Evolutionary conservation across 2,113 vertebrate species (phyloP).

Genomic region (Onychostruthus taczanowskii): DNA sequence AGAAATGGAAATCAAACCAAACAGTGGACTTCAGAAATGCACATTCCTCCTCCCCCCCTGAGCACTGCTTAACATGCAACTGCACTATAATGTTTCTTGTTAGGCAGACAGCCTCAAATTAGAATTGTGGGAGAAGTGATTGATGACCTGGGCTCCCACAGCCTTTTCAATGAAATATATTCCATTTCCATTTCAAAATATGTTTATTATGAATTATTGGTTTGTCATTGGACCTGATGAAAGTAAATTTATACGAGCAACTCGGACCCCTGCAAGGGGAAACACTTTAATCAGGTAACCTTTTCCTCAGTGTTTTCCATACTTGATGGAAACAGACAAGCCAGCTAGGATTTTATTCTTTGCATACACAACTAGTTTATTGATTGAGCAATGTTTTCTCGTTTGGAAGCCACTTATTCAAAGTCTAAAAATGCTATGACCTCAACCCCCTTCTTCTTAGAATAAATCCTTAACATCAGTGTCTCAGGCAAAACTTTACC

Average conservation of each 20-base stretch:
- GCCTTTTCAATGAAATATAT: slow-evolving; percentile 32
- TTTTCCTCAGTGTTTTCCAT: neutral
- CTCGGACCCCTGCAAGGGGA: neutral
- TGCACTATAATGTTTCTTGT: slow-evolving; percentile 26
- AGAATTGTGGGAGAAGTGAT: slow-evolving; percentile 47
- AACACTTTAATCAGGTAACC: neutral
- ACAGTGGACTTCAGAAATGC: neutral
- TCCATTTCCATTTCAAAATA: slow-evolving; percentile 48
- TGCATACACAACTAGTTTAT: slow-evolving; percentile 25
- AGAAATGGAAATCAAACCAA: neutral
- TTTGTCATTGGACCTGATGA: slow-evolving; percentile 39
- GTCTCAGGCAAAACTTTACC: neutral
- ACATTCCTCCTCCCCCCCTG: neutral
- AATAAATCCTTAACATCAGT: neutral
- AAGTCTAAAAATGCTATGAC: slow-evolving; percentile 31
- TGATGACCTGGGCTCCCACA: slow-evolving; percentile 20
- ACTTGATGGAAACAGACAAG: neutral
- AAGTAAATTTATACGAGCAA: slow-evolving; percentile 14
- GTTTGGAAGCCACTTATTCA: slow-evolving; percentile 26
- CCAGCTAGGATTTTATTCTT: neutral
- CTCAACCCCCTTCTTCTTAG: neutral
- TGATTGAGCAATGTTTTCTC: slow-evolving; percentile 25
- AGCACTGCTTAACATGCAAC: slow-evolving; percentile 14
- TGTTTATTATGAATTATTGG: slow-evolving; percentile 62
- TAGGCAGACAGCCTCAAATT: slow-evolving; percentile 41